A percentile compares a stretch with the other conserved stretches of the same genome.
These are phyloP conservation scores for Polydrusus cervinus DNA, from an alignment of 2,888 invertebrate genomes.

Conservation along the genomic window DNA sequence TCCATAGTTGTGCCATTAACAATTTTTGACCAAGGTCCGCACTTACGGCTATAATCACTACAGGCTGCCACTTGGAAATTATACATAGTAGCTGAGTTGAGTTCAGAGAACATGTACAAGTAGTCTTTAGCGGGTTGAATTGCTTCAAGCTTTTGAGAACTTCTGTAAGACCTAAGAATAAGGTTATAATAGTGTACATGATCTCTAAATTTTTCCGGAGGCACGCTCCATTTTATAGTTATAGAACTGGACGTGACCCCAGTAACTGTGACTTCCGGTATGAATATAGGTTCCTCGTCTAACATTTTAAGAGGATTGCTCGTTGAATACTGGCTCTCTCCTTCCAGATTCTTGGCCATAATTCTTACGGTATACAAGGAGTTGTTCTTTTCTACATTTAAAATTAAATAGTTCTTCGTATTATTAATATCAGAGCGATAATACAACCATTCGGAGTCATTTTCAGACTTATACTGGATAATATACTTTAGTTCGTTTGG, in stretches of 20 bases:
- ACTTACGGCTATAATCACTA: slow-evolving; percentile 83
- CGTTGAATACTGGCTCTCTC: slow-evolving; percentile 74
- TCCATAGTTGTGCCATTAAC: slow-evolving; percentile 89
- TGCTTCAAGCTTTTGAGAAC: slow-evolving; percentile 74
- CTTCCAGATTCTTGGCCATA: slow-evolving; percentile 79
- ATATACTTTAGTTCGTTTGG: slow-evolving; percentile 77
- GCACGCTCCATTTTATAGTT: slow-evolving; percentile 86
- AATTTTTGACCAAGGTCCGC: slow-evolving; percentile 85
- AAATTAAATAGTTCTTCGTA: slow-evolving; percentile 80
- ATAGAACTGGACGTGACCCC: slow-evolving; percentile 82
- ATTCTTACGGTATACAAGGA: slow-evolving; percentile 81
- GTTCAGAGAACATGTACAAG: slow-evolving; percentile 85
- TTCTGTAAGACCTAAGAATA: slow-evolving; percentile 76
- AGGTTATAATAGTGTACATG: slow-evolving; percentile 86
- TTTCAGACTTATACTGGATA: slow-evolving; percentile 73
- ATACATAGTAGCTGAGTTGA: slow-evolving; percentile 87
- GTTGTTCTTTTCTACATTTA: slow-evolving; percentile 76
- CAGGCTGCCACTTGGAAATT: slow-evolving; percentile 88
- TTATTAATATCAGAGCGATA: slow-evolving; percentile 77
- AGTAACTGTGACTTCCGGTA: slow-evolving; percentile 85
- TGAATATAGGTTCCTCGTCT: slow-evolving; percentile 83
- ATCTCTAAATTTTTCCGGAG: slow-evolving; percentile 78
- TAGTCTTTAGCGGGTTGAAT: slow-evolving; percentile 80
- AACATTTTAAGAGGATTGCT: slow-evolving; percentile 77
- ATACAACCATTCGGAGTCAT: slow-evolving; percentile 75